Percentiles rank a stretch among this genome's conserved stretches.
Conservation (phyloP, 2,113 vertebrate genomes). For the Ammospiza nelsoni region DNA sequence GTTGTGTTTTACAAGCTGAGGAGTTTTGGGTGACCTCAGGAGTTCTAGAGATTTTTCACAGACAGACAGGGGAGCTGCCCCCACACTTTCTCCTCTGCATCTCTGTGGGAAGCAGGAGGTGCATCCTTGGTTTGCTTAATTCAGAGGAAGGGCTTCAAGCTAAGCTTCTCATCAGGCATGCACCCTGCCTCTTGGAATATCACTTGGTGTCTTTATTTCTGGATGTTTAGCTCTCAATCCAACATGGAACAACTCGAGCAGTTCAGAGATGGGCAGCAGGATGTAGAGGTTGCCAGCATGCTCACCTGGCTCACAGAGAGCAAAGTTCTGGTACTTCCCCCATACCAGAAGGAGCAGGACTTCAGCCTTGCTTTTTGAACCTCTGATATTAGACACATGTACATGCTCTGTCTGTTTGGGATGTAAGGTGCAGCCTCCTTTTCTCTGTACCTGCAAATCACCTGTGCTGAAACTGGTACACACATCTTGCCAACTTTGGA, state of each 20-base stretch:
- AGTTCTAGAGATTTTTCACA: not conserved
- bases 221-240: not conserved
- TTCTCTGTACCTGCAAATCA: not conserved
- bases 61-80: not conserved
- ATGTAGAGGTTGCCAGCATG: not conserved
- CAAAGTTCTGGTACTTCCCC: not conserved
- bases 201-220: not conserved
- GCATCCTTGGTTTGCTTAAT: not conserved
- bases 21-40: not conserved
- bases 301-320: not conserved
- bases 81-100: rapidly evolving
- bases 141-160: not conserved
- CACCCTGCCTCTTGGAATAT: not conserved
- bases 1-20: not conserved
- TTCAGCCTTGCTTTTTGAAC: not conserved
- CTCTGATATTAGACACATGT: not conserved
- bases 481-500: not conserved
- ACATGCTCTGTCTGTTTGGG: not conserved
- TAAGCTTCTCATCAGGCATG: not conserved
- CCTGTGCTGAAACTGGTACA: not conserved
- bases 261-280: not conserved
- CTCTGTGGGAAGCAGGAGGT: not conserved
- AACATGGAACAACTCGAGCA: rapidly evolving
- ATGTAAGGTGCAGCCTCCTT: not conserved
- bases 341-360: not conserved